Evolutionary conservation across 92 coral and sea anemone genomes (phyloP).

Genomic region (Meandrina meandrites): DNA sequence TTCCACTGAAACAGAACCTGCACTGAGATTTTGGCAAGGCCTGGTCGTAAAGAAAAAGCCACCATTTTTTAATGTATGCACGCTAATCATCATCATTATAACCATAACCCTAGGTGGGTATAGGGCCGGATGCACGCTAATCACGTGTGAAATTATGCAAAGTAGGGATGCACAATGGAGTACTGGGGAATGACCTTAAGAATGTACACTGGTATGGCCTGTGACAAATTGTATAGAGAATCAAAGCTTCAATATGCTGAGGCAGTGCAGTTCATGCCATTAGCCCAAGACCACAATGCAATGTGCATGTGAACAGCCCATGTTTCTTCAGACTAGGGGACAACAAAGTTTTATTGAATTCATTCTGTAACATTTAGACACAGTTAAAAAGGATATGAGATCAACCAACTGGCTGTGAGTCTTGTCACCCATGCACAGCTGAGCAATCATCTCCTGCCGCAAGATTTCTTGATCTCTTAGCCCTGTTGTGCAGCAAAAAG

Average conservation of each 20-base stretch:
- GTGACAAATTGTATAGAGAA: neutral
- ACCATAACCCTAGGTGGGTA: too few species aligned
- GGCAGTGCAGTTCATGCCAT: neutral
- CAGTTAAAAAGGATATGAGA: constrained; percentile 77
- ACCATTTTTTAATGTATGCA: too few species aligned
- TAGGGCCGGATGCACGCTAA: too few species aligned
- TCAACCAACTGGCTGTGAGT: constrained; percentile 97
- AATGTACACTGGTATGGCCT: too few species aligned
- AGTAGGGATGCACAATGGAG: too few species aligned
- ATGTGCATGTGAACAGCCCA: neutral
- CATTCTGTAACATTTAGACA: neutral
- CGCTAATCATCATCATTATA: too few species aligned
- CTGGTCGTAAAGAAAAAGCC: too few species aligned
- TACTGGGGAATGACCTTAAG: too few species aligned
- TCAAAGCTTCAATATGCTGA: neutral
- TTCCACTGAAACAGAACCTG: too few species aligned
- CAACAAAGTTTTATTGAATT: neutral
- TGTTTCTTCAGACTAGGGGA: neutral
- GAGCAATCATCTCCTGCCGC: constrained; percentile 92
- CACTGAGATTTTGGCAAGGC: too few species aligned
- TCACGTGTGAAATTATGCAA: too few species aligned
- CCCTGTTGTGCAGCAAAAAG: constrained; percentile 49
- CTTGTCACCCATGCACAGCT: constrained; percentile 84
- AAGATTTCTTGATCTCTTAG: constrained; percentile 78
- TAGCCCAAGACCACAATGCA: neutral